A percentile compares a stretch with the other conserved stretches of the same genome.
phyloP scores from a whole-genome alignment of 2,113 vertebrate species.

The Sapayoa aenigma region DNA sequence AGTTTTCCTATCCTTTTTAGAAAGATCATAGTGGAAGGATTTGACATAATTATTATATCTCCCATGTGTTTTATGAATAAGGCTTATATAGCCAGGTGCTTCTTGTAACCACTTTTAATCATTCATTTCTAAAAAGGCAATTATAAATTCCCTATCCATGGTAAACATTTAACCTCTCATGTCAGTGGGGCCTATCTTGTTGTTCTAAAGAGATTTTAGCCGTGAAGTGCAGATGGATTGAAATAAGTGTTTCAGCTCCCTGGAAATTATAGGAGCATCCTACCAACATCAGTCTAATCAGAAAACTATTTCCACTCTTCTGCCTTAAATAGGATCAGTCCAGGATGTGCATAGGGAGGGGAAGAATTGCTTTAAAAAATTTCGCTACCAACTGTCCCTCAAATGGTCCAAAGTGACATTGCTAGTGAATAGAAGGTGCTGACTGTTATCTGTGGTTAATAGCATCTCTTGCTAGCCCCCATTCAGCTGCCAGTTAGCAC shows the following conservation, averaged over 20 bases:
- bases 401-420: constrained; percentile 76
- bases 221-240: background rate
- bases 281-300: constrained; percentile 12
- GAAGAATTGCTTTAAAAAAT: constrained; percentile 62
- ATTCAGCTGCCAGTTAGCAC: constrained; percentile 78
- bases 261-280: constrained; percentile 34
- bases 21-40: background rate
- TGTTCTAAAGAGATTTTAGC: constrained; percentile 43
- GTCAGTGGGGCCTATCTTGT: background rate
- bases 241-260: constrained; percentile 51
- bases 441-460: constrained; percentile 78
- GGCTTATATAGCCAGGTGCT: background rate
- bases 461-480: constrained; percentile 65
- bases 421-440: constrained; percentile 69
- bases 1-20: background rate
- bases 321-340: constrained; percentile 60
- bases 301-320: constrained; percentile 31
- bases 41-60: constrained; percentile 12
- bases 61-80: background rate
- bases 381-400: constrained; percentile 39
- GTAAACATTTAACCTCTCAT: constrained; percentile 56
- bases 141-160: constrained; percentile 27
- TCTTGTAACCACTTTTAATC: constrained; percentile 43
- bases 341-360: background rate
- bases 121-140: constrained; percentile 44